These are phyloP conservation scores for Spheniscus mendiculus DNA, from an alignment of 2,113 vertebrate genomes.

Conservation along the genomic window DNA sequence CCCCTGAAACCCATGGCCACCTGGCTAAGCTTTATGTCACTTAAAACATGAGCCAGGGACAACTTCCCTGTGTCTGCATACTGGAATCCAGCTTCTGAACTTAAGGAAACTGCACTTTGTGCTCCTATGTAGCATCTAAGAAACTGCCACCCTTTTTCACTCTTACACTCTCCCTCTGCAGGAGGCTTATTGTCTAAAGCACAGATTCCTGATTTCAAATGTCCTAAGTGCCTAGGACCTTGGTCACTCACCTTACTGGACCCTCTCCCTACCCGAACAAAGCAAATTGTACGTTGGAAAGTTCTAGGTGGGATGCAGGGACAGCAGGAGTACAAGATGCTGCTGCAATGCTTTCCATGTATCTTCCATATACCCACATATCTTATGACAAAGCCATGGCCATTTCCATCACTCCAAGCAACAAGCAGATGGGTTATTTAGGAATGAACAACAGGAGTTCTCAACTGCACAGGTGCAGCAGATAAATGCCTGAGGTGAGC, in stretches of 20 bases:
- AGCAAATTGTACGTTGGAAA: neutral
- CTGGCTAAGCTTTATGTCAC: neutral
- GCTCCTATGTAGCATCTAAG: neutral
- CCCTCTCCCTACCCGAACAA: neutral
- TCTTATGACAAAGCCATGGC: neutral
- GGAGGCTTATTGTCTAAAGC: neutral
- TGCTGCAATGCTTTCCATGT: neutral
- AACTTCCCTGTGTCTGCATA: neutral
- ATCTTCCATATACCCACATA: neutral
- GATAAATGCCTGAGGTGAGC: neutral
- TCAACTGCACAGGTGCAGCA: neutral
- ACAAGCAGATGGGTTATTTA: neutral
- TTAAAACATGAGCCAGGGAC: neutral
- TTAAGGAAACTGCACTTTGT: neutral
- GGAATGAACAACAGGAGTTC: neutral
- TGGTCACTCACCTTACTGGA: neutral
- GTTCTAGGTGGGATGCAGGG: neutral
- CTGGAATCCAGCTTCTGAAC: neutral
- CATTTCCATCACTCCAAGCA: neutral
- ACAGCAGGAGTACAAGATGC: neutral
- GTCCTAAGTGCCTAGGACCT: neutral
- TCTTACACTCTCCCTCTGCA: too few species aligned
- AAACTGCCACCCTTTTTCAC: neutral
- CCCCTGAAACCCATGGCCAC: neutral
- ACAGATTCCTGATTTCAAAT: neutral